Evolutionary conservation across 1,140 invertebrate species (phyloP).

Genomic region (Cotesia chilonis): DNA sequence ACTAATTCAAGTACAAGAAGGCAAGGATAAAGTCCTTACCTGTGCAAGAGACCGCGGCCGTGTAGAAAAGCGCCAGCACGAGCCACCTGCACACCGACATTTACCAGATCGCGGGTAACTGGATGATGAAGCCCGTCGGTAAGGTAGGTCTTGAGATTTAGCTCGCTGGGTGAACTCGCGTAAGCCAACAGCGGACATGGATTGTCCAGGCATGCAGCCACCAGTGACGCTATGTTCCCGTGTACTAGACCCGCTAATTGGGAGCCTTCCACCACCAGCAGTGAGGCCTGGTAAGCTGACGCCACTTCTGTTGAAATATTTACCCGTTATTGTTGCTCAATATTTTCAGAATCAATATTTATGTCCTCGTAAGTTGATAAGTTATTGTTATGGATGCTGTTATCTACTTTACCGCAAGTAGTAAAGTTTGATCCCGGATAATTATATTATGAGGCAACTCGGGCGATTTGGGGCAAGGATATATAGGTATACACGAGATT

Average conservation of each 20-base stretch:
- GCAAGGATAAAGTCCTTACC: slow-evolving; percentile 42
- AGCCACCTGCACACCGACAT: slow-evolving; percentile 87
- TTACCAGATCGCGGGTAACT: slow-evolving; percentile 86
- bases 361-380: neutral
- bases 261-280: slow-evolving; percentile 84
- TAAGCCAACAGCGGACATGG: slow-evolving; percentile 82
- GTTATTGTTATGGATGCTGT: slow-evolving; percentile 16
- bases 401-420: slow-evolving; percentile 26
- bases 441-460: neutral
- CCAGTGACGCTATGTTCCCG: slow-evolving; percentile 82
- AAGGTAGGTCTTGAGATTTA: slow-evolving; percentile 87
- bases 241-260: slow-evolving; percentile 84
- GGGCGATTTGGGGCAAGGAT: neutral
- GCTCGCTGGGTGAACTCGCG: slow-evolving; percentile 76
- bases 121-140: slow-evolving; percentile 71
- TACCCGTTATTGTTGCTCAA: neutral
- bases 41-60: slow-evolving; percentile 86
- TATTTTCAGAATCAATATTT: neutral
- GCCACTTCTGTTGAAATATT: slow-evolving; percentile 76
- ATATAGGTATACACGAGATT: neutral
- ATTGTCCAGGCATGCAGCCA: slow-evolving; percentile 82
- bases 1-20: neutral
- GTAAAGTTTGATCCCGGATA: slow-evolving; percentile 14
- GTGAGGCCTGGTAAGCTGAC: slow-evolving; percentile 81
- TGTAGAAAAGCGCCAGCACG: slow-evolving; percentile 90